Evolutionary conservation across 2,113 vertebrate species (phyloP), one percentile per base, ranked within the genome.

Genomic region (Festucalex cinctus): DNA sequence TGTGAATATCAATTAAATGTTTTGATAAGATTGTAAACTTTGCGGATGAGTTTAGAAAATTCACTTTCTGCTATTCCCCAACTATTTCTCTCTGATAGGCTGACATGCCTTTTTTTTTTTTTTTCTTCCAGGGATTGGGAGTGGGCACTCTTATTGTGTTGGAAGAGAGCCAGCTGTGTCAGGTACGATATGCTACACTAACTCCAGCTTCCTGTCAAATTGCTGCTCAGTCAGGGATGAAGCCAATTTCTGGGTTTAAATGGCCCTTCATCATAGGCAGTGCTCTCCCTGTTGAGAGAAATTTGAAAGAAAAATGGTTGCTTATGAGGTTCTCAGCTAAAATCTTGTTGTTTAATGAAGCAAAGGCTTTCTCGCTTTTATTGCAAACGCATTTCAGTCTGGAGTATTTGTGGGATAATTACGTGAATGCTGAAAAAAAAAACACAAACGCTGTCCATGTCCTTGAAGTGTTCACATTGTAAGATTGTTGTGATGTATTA

Each of bases 161-260:
- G 79, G 79, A 78, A 14, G 43, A 74, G 68, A 75, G 81, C 75
- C 80, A 79, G 83, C 83, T 77, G 76, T 61, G 66, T 76, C 82
- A 83, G 85, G 85, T 89, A 83, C 20, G 43, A 20, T 53, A 69
- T 24, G 73, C 80, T 72, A 59, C 80, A 69, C 72, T 75, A 74
- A 73, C 83, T 77, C 66, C 68, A 68, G 71, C 70, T 68, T 48
- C 63, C 67, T 80, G 74, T 82, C 79, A 84, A 74, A 82, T 66
- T 54, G 69, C 71, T 80, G 84, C 80, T 76, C 83, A 77, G 43
- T 85, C 83, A 61, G 67, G 81, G 77, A 71, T 82, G 72, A 3
- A 65, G 77, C 56, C 78, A 17, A 69, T 84, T 84, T 75, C 80
- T 77, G 80, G 3, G 67, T 73, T 74, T 70, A 39, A 83, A 75